Conservation (phyloP, 2,113 vertebrate species). For the Ptyas mucosa region DNA sequence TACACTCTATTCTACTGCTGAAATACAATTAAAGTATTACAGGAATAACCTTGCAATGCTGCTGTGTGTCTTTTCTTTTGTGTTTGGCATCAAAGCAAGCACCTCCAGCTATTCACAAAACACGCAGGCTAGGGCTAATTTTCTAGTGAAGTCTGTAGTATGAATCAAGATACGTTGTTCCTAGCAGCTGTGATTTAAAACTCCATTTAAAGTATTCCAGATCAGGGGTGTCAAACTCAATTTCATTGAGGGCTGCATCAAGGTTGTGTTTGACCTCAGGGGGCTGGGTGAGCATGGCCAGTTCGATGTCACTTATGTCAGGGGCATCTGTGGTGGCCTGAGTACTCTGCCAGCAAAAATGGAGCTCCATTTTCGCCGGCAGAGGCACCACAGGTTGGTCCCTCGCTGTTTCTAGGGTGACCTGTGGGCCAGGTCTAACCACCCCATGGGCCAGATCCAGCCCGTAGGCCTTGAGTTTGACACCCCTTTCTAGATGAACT, state of each 20-base stretch:
- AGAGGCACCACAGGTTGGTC: too few species aligned
- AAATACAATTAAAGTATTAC: neutral
- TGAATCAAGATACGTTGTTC: neutral
- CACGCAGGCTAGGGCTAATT: neutral
- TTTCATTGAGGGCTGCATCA: too few species aligned
- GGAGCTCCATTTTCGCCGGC: too few species aligned
- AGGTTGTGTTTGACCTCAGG: too few species aligned
- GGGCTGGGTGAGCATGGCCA: too few species aligned
- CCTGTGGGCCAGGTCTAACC: too few species aligned
- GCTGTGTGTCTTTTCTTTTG: neutral
- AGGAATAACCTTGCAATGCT: neutral
- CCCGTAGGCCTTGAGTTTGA: too few species aligned
- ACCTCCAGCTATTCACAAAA: neutral
- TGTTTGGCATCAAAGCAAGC: neutral
- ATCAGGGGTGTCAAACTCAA: neutral
- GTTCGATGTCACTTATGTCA: too few species aligned
- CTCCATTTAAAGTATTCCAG: neutral
- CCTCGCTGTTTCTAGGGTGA: too few species aligned
- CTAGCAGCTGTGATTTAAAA: neutral
- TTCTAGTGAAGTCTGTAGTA: neutral
- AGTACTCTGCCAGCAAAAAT: too few species aligned
- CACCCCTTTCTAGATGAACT: neutral
- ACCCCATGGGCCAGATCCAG: too few species aligned
- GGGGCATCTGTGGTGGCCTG: too few species aligned
- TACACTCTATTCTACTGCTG: neutral